A percentile compares a stretch with the other conserved stretches of the same genome.
phyloP scores from a whole-genome alignment of 2,797 vertebrate genomes.

The Onychomys leucogaster region DNA sequence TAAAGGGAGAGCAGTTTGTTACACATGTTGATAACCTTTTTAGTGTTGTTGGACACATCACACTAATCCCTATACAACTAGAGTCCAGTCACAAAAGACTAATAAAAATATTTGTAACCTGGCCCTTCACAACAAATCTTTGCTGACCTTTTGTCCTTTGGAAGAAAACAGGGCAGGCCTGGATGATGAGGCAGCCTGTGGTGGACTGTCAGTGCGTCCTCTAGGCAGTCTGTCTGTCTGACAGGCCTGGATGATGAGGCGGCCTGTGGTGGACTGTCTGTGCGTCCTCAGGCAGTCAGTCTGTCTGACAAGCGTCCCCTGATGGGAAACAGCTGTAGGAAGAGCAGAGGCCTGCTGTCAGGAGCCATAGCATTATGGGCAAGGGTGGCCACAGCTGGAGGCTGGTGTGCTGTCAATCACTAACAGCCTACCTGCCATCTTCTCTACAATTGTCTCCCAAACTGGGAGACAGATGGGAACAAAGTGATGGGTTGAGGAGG shows the following conservation, averaged over 20 bases:
- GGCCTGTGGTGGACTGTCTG: neutral
- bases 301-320: neutral
- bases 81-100: neutral
- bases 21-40: neutral
- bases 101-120: neutral
- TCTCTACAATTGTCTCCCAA: neutral
- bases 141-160: neutral
- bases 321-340: neutral
- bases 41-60: neutral
- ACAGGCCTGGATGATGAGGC: neutral
- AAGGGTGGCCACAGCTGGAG: fast-evolving
- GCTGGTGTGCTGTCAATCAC: neutral
- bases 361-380: neutral
- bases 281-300: too few relatives aligned
- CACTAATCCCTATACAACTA: neutral
- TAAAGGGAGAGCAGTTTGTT: neutral
- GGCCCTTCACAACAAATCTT: neutral
- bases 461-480: neutral
- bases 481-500: neutral
- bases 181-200: neutral
- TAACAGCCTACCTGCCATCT: neutral
- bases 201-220: too few relatives aligned
- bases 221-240: too few relatives aligned
- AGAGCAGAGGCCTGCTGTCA: neutral
- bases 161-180: neutral